phyloP scores from a whole-genome alignment of 2,888 invertebrate genomes.

The Phasia obesa region DNA sequence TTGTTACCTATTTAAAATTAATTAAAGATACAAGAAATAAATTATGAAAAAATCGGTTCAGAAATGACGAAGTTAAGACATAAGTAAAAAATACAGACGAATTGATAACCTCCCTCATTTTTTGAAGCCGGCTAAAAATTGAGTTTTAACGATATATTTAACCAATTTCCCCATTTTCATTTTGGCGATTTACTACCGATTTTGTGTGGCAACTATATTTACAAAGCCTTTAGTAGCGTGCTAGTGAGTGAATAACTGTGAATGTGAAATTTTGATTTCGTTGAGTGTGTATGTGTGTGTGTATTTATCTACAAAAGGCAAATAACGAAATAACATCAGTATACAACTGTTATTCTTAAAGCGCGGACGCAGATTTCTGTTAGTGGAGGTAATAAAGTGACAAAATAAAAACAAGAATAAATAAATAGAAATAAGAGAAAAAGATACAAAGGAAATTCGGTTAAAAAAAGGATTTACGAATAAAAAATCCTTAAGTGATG shows the following conservation, averaged over 20 bases:
- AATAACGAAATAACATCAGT: slow-evolving; percentile 73
- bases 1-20: too few relatives aligned
- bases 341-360: slow-evolving; percentile 75
- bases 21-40: too few relatives aligned
- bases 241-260: slow-evolving; percentile 19
- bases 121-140: too few relatives aligned
- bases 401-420: slow-evolving; percentile 2
- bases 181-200: neutral
- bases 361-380: slow-evolving; percentile 76
- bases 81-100: too few relatives aligned
- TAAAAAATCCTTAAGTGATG: slow-evolving; percentile 21
- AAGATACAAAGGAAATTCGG: slow-evolving; percentile 24
- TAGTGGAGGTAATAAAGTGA: slow-evolving; percentile 25
- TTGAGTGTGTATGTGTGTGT: neutral
- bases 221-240: neutral
- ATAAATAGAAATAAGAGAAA: neutral
- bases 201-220: slow-evolving; percentile 1
- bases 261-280: slow-evolving; percentile 17
- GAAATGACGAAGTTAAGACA: too few relatives aligned
- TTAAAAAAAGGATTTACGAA: slow-evolving; percentile 30
- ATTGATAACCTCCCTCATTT: too few relatives aligned
- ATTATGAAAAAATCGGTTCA: too few relatives aligned
- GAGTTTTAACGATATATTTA: neutral
- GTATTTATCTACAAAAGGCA: slow-evolving; percentile 64
- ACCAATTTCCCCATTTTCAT: neutral